A percentile compares a stretch with the other conserved stretches of the same genome.
phyloP scores from a whole-genome alignment of 2,888 invertebrate species.

The Cyclophora punctaria region DNA sequence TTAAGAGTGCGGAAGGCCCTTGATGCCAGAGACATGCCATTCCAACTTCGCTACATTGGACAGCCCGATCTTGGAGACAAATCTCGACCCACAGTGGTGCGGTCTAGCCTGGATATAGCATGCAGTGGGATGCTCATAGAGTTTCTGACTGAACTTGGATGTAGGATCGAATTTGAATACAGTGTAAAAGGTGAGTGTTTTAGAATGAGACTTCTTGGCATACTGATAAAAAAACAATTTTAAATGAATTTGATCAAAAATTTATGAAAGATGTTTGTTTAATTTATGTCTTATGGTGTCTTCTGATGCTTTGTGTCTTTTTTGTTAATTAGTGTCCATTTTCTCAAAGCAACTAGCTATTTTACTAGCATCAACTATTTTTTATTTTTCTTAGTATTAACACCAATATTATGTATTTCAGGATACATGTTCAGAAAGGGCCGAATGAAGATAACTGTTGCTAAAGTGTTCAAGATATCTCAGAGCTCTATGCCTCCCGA shows the following conservation, averaged over 20 bases:
- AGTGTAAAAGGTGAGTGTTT: conserved; percentile 82
- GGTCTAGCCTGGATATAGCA: conserved; percentile 94
- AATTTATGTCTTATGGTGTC: too few species aligned
- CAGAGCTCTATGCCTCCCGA: conserved; percentile 84
- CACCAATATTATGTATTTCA: conserved; percentile 25
- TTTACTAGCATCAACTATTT: background rate
- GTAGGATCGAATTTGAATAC: conserved; percentile 94
- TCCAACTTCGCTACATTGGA: conserved; percentile 93
- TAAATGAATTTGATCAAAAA: too few species aligned
- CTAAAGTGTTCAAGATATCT: conserved; percentile 91
- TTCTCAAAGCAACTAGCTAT: too few species aligned
- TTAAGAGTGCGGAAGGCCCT: conserved; percentile 89
- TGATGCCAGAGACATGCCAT: conserved; percentile 88
- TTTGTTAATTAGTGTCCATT: too few species aligned
- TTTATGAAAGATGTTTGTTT: too few species aligned
- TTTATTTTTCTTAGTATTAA: background rate
- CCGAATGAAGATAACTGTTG: conserved; percentile 96
- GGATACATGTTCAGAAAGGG: conserved; percentile 96
- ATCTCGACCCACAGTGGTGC: conserved; percentile 89
- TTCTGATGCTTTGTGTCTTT: too few species aligned
- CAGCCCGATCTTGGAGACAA: conserved; percentile 93
- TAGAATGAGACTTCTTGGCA: too few species aligned
- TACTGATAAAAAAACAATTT: too few species aligned
- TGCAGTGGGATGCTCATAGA: conserved; percentile 92
- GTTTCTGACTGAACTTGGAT: conserved; percentile 93